Percentiles rank a stretch among this genome's conserved stretches.
These are phyloP conservation scores for Myzus persicae DNA, from an alignment of 1,140 invertebrate genomes.

Conservation along the genomic window DNA sequence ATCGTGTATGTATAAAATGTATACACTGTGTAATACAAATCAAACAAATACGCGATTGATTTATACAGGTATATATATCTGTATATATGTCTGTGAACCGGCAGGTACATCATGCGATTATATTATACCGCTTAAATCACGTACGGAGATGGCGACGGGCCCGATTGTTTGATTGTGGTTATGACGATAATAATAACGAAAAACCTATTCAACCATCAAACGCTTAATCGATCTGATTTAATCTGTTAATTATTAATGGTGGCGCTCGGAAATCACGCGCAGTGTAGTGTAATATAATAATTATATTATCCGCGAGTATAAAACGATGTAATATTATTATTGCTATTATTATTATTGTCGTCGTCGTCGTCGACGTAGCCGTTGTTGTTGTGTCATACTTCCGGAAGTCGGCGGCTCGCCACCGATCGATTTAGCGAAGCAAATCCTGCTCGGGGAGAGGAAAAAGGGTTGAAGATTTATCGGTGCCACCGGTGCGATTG, in stretches of 20 bases:
- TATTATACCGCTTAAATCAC: not conserved
- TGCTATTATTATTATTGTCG: not conserved
- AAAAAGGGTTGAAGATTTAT: not conserved
- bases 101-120: not conserved
- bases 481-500: not conserved
- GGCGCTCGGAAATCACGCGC: not conserved
- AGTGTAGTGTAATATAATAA: not conserved
- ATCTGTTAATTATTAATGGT: not conserved
- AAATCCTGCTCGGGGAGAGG: not conserved
- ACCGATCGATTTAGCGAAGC: not conserved
- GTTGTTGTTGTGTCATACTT: not conserved
- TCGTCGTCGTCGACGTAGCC: not conserved
- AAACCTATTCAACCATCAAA: not conserved
- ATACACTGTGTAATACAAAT: not conserved
- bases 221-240: not conserved
- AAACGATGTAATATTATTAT: not conserved
- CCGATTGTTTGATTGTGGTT: not conserved
- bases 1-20: not conserved
- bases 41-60: not conserved
- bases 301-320: not conserved
- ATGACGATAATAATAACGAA: not conserved
- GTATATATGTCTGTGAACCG: not conserved
- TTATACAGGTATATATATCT: not conserved
- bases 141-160: not conserved
- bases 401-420: not conserved